These are phyloP conservation scores for Gopherus evgoodei DNA, from an alignment of 2,113 vertebrate genomes.

Conservation along the genomic window DNA sequence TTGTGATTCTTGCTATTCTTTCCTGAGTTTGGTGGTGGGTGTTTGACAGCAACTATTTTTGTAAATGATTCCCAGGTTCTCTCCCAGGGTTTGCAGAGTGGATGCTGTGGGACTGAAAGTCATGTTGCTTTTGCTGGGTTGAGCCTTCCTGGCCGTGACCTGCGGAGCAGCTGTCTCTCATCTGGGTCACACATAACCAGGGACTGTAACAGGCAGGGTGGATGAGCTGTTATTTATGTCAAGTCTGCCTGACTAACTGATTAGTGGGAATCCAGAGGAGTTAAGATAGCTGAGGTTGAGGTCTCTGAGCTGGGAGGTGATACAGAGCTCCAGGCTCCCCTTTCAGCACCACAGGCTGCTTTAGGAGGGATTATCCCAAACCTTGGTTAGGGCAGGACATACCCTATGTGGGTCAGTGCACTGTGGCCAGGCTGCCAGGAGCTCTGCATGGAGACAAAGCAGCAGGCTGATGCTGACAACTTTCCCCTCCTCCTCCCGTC, in stretches of 20 bases:
- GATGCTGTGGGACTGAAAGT: background rate
- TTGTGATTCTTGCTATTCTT: background rate
- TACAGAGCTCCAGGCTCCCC: background rate
- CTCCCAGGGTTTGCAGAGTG: background rate
- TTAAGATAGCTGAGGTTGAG: background rate
- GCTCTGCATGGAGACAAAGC: background rate
- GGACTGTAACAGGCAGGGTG: background rate
- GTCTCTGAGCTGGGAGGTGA: background rate
- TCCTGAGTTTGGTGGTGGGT: background rate
- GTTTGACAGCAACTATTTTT: background rate
- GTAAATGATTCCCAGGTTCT: background rate
- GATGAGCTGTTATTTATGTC: background rate
- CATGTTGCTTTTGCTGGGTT: background rate
- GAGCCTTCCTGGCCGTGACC: background rate
- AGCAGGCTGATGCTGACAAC: background rate
- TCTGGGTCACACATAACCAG: background rate
- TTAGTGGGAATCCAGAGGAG: background rate
- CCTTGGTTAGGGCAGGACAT: background rate
- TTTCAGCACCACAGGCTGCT: background rate
- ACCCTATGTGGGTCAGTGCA: background rate
- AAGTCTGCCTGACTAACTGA: constrained; percentile 8
- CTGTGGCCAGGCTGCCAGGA: background rate
- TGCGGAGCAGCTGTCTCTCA: background rate
- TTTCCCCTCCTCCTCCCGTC: background rate
- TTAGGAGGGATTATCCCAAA: background rate